Evolutionary conservation across 2,113 vertebrate species (phyloP), one percentile per base, ranked within the genome.

Genomic region (Phalacrocorax carbo): DNA sequence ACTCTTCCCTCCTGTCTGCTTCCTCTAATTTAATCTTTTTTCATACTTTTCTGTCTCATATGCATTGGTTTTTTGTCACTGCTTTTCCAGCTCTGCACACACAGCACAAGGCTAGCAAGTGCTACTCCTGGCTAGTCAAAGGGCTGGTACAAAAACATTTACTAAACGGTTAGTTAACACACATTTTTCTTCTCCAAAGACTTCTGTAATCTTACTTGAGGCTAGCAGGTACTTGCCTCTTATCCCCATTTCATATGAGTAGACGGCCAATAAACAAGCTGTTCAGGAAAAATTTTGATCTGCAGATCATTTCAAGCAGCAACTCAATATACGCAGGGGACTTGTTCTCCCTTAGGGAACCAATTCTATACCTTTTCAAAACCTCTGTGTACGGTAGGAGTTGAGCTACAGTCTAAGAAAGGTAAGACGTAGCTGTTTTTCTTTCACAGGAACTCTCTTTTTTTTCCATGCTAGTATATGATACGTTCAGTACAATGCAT

Each of bases 401-500:
- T 49, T 64, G 51, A 90, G 17, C 29, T 81, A 13, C 90, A 78
- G 16, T 20, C 25, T 30, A 94, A 69, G 38, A 90, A 85, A 85
- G 29, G 14, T 55, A 69, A 75, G 26, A 40, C 29, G 30, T 79
- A 36, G 38, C 15, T 77, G 29, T 19, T 90, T 80, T 64, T 76
- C 57, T 86, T 86, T 71, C 32, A 89, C 3, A 34, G 40, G 36
- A 96, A 71, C 18, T 32, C 15, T 58, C 7, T 57, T 32, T 69
- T 96, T 96, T 90, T 84, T 83, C 57, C 2, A 0, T 86, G 40
- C 61, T 90, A 70, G 51, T 70, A 75, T 87, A 80, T 22, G 81
- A 52, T 72, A 93, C 14, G 32, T 85, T 96, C 54, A 82, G 22
- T 95, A 58, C 46, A 96, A 94, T 90, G 36, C 30, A 83, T 34